Evolutionary conservation across 2,797 vertebrate species (phyloP).

Genomic region (Myotis planiceps): DNA sequence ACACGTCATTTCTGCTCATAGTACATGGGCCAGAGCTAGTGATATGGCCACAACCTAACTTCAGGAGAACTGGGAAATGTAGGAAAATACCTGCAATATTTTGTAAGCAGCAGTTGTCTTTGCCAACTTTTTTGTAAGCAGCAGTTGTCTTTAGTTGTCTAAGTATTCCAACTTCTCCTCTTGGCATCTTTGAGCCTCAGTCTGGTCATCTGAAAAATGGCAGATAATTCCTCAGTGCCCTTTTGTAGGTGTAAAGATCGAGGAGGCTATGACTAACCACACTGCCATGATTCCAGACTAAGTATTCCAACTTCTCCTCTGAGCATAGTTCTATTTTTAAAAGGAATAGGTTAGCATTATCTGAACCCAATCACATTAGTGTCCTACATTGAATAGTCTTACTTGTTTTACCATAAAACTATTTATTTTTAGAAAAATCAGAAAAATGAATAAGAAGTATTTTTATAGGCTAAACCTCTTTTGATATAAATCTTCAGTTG

Average conservation of each 20-base stretch:
- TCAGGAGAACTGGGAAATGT: neutral
- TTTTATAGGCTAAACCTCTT: neutral
- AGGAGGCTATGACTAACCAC: neutral
- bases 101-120: neutral
- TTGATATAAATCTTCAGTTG: slow-evolving; percentile 21
- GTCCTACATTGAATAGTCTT: neutral
- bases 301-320: neutral
- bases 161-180: neutral
- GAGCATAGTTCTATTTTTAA: slow-evolving; percentile 32
- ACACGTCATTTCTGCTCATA: neutral
- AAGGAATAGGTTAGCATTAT: neutral
- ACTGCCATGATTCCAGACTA: neutral
- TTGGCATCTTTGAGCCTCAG: neutral
- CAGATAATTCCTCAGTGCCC: neutral
- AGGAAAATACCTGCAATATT: neutral
- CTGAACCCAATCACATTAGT: neutral
- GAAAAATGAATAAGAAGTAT: neutral
- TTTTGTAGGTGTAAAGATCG: neutral
- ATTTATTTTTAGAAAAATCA: slow-evolving; percentile 51
- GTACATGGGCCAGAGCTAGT: neutral
- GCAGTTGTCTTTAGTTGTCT: neutral
- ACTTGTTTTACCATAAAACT: slow-evolving; percentile 21
- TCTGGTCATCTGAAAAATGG: neutral
- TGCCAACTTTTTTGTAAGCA: neutral
- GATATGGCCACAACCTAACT: neutral